A percentile compares a stretch with the other conserved stretches of the same genome.
phyloP scores from a whole-genome alignment of 2,797 vertebrate species.

The Sebastes kiyomatsui region DNA sequence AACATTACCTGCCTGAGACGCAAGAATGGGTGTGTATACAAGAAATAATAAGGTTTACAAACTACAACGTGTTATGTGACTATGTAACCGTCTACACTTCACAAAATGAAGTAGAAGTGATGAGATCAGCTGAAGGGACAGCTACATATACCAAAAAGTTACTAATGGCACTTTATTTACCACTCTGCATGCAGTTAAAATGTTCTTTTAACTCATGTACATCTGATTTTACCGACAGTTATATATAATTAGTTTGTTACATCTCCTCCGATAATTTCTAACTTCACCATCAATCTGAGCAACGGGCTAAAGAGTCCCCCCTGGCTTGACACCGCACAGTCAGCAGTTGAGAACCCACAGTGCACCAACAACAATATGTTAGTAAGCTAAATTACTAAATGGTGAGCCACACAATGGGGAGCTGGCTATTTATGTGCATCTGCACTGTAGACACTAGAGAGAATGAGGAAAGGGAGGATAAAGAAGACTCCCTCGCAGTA shows the following conservation, averaged over 20 bases:
- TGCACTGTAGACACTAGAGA: slow-evolving; percentile 5
- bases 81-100: not conserved
- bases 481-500: not conserved
- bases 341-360: slow-evolving; percentile 49
- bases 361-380: slow-evolving; percentile 52
- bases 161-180: not conserved
- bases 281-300: slow-evolving; percentile 43
- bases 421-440: slow-evolving; percentile 6
- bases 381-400: slow-evolving; percentile 41
- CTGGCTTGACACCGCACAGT: slow-evolving; percentile 33
- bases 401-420: slow-evolving; percentile 25
- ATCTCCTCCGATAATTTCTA: not conserved
- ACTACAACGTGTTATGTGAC: slow-evolving; percentile 20
- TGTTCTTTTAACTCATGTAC: not conserved
- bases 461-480: not conserved
- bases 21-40: slow-evolving; percentile 13
- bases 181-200: not conserved
- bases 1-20: slow-evolving; percentile 49
- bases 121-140: not conserved
- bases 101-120: slow-evolving; percentile 4
- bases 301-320: slow-evolving; percentile 4
- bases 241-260: slow-evolving; percentile 20
- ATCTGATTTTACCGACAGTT: not conserved
- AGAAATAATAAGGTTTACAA: slow-evolving; percentile 53
- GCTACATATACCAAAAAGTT: not conserved